phyloP scores from a whole-genome alignment of 2,113 vertebrate genomes.

The Cyanoliseus patagonus region DNA sequence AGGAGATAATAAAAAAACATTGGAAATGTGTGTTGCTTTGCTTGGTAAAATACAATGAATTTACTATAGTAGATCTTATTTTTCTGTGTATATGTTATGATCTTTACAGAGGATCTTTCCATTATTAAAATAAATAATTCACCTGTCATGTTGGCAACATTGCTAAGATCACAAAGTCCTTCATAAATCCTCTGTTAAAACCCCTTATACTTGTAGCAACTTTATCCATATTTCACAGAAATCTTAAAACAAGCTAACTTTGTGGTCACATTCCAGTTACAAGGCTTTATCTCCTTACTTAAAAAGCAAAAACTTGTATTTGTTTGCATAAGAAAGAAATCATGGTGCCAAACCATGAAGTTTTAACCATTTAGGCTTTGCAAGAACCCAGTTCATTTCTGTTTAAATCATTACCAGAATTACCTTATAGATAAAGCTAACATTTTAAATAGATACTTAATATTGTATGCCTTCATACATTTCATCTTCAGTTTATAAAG shows the following conservation, averaged over 20 bases:
- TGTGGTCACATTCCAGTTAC: background rate
- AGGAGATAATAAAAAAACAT: background rate
- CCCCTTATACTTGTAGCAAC: background rate
- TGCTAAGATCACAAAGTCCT: background rate
- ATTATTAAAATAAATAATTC: background rate
- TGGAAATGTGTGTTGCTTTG: background rate
- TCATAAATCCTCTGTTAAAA: background rate
- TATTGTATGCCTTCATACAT: background rate
- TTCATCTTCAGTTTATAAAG: background rate
- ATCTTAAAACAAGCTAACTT: background rate
- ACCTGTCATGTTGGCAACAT: background rate
- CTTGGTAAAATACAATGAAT: background rate
- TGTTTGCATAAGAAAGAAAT: background rate
- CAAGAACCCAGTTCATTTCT: background rate
- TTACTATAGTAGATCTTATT: background rate
- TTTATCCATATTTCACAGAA: background rate
- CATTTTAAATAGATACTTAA: background rate
- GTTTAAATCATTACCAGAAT: background rate
- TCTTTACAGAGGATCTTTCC: background rate
- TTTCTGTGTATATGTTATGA: background rate
- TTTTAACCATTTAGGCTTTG: background rate
- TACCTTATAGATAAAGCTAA: background rate
- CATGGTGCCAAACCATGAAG: background rate
- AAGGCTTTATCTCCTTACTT: background rate
- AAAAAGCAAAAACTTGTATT: background rate